phyloP scores from a whole-genome alignment of 2,797 vertebrate genomes.

The Syndactyla subalaris region DNA sequence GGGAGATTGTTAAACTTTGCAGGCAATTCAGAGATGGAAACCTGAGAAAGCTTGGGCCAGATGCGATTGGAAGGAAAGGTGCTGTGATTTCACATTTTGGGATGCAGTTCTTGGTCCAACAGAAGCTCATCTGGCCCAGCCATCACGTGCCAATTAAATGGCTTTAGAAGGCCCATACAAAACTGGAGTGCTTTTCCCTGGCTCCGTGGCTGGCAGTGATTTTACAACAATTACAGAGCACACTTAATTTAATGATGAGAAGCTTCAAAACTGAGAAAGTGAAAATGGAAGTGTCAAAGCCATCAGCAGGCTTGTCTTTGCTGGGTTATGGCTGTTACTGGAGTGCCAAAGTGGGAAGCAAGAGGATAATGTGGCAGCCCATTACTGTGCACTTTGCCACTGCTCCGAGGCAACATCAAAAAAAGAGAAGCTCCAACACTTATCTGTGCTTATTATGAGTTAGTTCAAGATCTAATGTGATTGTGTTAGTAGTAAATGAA shows the following conservation, averaged over 20 bases:
- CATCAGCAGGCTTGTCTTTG: slow-evolving; percentile 25
- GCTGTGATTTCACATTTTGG: not conserved
- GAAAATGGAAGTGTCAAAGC: slow-evolving; percentile 76
- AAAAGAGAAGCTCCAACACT: slow-evolving; percentile 54
- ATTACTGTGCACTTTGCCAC: slow-evolving; percentile 44
- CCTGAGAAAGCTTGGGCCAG: not conserved
- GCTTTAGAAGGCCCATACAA: slow-evolving; percentile 56
- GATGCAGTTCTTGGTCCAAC: slow-evolving; percentile 14
- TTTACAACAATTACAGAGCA: slow-evolving; percentile 65
- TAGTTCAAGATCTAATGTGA: slow-evolving; percentile 57
- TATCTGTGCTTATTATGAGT: slow-evolving; percentile 66
- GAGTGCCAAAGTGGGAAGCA: not conserved
- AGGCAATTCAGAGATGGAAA: not conserved
- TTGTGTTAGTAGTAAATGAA: slow-evolving; percentile 65
- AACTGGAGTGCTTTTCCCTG: slow-evolving; percentile 58
- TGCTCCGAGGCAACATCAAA: slow-evolving; percentile 59
- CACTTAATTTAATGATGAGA: slow-evolving; percentile 70
- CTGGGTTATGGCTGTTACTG: not conserved
- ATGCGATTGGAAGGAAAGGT: not conserved
- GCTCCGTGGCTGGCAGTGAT: slow-evolving; percentile 49
- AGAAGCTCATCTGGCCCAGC: slow-evolving; percentile 53
- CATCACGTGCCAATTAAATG: slow-evolving; percentile 52
- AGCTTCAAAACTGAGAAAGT: slow-evolving; percentile 58
- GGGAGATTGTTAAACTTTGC: not conserved
- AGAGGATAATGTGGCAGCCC: slow-evolving; percentile 15